phyloP scores from a whole-genome alignment of 2,888 invertebrate species.

The Lysandra coridon region DNA sequence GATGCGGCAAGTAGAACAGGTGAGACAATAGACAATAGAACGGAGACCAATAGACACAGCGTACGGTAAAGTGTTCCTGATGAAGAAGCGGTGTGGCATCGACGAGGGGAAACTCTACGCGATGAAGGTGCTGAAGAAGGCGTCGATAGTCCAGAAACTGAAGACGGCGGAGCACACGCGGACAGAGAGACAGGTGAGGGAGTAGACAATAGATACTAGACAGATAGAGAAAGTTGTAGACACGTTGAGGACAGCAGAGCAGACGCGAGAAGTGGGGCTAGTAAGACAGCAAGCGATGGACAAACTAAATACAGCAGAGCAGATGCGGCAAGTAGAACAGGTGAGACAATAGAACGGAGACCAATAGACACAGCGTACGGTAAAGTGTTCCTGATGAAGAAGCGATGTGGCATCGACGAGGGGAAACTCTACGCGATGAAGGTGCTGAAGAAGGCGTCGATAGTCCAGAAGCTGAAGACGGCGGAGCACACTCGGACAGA shows the following conservation, averaged over 20 bases:
- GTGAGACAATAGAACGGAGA: too few species aligned
- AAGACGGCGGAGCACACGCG: conserved; percentile 98
- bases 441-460: conserved; percentile 96
- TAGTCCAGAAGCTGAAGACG: conserved; percentile 96
- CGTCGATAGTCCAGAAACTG: conserved; percentile 95
- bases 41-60: too few species aligned
- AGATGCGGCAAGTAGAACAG: too few species aligned
- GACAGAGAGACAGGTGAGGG: conserved; percentile 91
- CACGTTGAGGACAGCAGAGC: too few species aligned
- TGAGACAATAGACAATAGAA: too few species aligned
- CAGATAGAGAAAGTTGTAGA: too few species aligned
- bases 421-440: conserved; percentile 98
- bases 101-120: conserved; percentile 96
- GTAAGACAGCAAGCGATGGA: too few species aligned
- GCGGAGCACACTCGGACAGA: conserved; percentile 98
- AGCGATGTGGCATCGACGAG: conserved; percentile 91
- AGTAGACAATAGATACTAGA: background rate
- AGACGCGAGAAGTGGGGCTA: too few species aligned
- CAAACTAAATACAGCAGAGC: too few species aligned
- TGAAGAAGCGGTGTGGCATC: conserved; percentile 91
- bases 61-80: conserved; percentile 94
- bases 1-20: too few species aligned
- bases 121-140: conserved; percentile 98
- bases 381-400: conserved; percentile 97
- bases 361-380: conserved; percentile 62